Conservation (phyloP, 2,797 vertebrate species). For the Falco cherrug region DNA sequence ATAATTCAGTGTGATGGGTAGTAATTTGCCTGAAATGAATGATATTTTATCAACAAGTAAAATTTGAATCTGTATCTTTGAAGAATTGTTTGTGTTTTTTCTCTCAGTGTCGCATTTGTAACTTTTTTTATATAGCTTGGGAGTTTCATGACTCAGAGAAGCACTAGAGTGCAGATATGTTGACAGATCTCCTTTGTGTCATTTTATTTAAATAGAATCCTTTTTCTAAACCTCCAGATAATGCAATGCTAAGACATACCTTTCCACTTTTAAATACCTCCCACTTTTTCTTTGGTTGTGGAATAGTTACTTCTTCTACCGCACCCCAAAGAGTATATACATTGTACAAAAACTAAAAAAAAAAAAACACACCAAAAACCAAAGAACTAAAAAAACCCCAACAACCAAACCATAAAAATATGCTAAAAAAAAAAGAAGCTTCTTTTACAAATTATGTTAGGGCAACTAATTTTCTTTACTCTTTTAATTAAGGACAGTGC, state of each 20-base stretch:
- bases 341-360: neutral
- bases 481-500: neutral
- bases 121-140: slow-evolving; percentile 54
- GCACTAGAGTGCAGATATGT: slow-evolving; percentile 35
- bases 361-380: neutral
- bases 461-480: neutral
- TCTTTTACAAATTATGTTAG: neutral
- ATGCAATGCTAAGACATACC: slow-evolving; percentile 20
- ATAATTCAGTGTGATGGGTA: neutral
- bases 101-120: slow-evolving; percentile 43
- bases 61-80: neutral
- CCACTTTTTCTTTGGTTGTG: neutral
- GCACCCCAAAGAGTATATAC: neutral
- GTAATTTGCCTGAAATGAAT: slow-evolving; percentile 31
- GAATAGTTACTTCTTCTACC: neutral
- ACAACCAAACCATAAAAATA: too few species aligned
- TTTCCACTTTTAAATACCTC: slow-evolving; percentile 4
- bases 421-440: neutral
- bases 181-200: slow-evolving; percentile 68
- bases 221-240: slow-evolving; percentile 65
- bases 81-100: neutral
- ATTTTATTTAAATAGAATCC: slow-evolving; percentile 63
- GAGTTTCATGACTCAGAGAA: slow-evolving; percentile 56
- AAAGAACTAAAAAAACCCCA: too few species aligned
- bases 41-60: slow-evolving; percentile 38